phyloP scores from a whole-genome alignment of 30 jellyfish, hydroid and myxozoan genomes.

The Chrysaora quinquecirrha region DNA sequence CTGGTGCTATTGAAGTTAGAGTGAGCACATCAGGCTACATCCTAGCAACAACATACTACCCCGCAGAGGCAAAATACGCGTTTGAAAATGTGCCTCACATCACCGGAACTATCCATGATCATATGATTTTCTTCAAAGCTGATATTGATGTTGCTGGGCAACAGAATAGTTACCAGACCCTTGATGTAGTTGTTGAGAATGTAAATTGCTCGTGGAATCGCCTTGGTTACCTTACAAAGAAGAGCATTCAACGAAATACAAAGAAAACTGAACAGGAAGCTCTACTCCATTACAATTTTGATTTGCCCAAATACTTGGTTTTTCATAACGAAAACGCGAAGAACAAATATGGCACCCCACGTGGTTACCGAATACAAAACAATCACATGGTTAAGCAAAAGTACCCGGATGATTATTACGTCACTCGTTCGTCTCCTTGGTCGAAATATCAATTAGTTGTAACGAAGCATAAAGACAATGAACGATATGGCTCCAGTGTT shows the following conservation, averaged over 20 bases:
- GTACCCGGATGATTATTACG: constrained; percentile 69
- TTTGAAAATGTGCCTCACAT: constrained; percentile 33
- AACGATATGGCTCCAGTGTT: constrained; percentile 59
- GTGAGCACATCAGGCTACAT: constrained; percentile 80
- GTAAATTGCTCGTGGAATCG: constrained; percentile 44
- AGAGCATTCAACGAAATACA: constrained; percentile 23
- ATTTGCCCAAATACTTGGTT: constrained; percentile 73
- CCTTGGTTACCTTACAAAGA: constrained; percentile 21
- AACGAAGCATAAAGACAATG: constrained; percentile 73
- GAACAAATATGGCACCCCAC: constrained; percentile 68
- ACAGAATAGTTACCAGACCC: constrained; percentile 72
- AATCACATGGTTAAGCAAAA: constrained; percentile 65
- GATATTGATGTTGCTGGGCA: constrained; percentile 76
- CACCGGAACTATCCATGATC: constrained; percentile 83
- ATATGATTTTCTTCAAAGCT: constrained; percentile 62
- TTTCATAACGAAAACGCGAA: constrained; percentile 52
- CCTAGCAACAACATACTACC: constrained; percentile 57
- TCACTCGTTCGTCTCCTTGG: constrained; percentile 79
- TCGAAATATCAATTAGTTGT: constrained; percentile 77
- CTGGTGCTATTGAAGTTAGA: constrained; percentile 75
- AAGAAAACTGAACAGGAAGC: constrained; percentile 81
- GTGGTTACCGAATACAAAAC: constrained; percentile 65
- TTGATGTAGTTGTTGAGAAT: constrained; percentile 51
- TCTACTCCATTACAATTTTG: constrained; percentile 65
- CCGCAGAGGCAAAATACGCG: constrained; percentile 66